A percentile compares a stretch with the other conserved stretches of the same genome.
Evolutionary conservation across 35 echinoderm and acorn worm species (phyloP).

Genomic region (Apostichopus parvimensis): DNA sequence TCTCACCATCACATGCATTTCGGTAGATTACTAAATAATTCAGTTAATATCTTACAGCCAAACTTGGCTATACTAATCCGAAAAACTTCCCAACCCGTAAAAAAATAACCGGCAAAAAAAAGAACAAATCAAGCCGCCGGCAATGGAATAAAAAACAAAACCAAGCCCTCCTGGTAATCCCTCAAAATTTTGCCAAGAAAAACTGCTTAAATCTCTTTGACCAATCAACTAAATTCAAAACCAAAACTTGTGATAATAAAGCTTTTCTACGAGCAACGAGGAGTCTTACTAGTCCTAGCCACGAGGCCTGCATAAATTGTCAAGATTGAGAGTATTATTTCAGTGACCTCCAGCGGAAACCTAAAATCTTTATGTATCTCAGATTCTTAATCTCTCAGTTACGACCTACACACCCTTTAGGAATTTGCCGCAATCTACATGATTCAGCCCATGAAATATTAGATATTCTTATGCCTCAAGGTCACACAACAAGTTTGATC

Average conservation of each 20-base stretch:
- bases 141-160: background rate
- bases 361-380: background rate
- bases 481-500: background rate
- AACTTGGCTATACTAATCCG: background rate
- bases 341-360: constrained; percentile 7
- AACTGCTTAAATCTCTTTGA: background rate
- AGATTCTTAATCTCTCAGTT: background rate
- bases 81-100: background rate
- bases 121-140: background rate
- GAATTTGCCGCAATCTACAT: background rate
- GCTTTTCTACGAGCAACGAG: background rate
- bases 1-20: background rate
- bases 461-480: background rate
- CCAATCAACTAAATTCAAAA: background rate
- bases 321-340: background rate
- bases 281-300: background rate
- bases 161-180: background rate
- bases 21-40: constrained; percentile 26
- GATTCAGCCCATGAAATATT: constrained; percentile 6
- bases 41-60: constrained; percentile 31
- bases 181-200: background rate
- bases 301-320: constrained; percentile 30
- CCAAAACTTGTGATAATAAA: background rate
- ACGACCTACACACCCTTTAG: background rate
- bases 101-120: background rate